Evolutionary conservation across 2,888 invertebrate genomes (phyloP).

Genomic region (Erannis defoliaria): DNA sequence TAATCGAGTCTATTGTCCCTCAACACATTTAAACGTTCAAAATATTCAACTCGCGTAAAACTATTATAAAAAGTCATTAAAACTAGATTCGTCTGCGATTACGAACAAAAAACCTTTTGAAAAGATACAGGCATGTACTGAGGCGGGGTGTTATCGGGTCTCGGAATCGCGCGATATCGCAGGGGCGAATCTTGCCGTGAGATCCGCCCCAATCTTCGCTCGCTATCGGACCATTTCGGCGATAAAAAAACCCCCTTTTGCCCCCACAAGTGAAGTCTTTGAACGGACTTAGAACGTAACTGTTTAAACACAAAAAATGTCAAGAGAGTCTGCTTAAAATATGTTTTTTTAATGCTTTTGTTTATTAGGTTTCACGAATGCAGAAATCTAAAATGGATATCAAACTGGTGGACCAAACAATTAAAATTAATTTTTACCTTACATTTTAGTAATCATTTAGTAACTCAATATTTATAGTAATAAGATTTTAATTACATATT

Average conservation of each 20-base stretch:
- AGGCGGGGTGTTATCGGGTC: slow-evolving; percentile 59
- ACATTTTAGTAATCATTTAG: no score
- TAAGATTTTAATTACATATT: slow-evolving; percentile 36
- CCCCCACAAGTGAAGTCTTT: slow-evolving; percentile 49
- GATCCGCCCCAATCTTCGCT: slow-evolving; percentile 47
- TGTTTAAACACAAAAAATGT: background rate
- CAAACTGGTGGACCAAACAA: slow-evolving; percentile 28
- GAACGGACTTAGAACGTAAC: slow-evolving; percentile 50
- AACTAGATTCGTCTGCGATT: slow-evolving; percentile 69
- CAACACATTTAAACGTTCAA: slow-evolving; percentile 17
- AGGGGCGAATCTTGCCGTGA: slow-evolving; percentile 52
- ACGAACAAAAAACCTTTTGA: slow-evolving; percentile 70
- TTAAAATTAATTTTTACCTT: slow-evolving; percentile 19
- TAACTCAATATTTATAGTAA: slow-evolving; percentile 20
- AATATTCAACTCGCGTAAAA: slow-evolving; percentile 59
- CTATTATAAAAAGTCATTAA: slow-evolving; percentile 72
- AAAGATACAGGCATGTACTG: slow-evolving; percentile 71
- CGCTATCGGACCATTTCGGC: slow-evolving; percentile 70
- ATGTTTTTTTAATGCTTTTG: background rate
- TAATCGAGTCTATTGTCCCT: slow-evolving; percentile 11
- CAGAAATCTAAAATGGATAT: slow-evolving; percentile 8
- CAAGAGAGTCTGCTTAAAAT: background rate
- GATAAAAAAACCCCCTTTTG: slow-evolving; percentile 62
- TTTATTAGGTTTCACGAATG: background rate
- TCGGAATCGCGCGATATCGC: slow-evolving; percentile 64